A percentile compares a stretch with the other conserved stretches of the same genome.
phyloP scores from a whole-genome alignment of 2,888 invertebrate genomes.

The Drosophila bunnanda region DNA sequence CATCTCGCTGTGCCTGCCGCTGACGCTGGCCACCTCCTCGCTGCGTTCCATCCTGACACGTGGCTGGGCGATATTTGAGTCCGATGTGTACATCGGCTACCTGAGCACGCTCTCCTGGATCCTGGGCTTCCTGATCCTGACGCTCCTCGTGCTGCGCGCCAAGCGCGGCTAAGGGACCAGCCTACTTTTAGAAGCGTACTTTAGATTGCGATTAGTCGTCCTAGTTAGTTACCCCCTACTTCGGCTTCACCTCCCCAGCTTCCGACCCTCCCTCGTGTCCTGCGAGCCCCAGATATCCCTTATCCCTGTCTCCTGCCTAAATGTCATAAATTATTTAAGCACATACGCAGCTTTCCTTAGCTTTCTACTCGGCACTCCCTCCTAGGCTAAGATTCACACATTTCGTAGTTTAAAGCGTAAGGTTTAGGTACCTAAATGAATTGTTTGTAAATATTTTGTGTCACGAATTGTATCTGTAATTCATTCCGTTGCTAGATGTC shows the following conservation, averaged over 20 bases:
- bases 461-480: conserved; percentile 49
- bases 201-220: conserved; percentile 65
- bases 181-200: conserved; percentile 55
- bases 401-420: conserved; percentile 68
- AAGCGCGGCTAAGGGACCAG: conserved; percentile 88
- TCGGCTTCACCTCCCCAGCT: conserved; percentile 27
- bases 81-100: conserved; percentile 95
- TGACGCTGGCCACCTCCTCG: conserved; percentile 96
- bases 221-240: conserved; percentile 44
- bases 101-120: conserved; percentile 95
- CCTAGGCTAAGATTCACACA: conserved; percentile 61
- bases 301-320: conserved; percentile 38
- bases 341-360: conserved; percentile 52
- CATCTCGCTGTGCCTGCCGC: conserved; percentile 92
- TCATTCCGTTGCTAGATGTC: conserved; percentile 36
- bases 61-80: conserved; percentile 93
- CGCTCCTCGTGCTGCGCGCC: conserved; percentile 91
- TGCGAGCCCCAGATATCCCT: background rate
- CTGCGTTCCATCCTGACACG: conserved; percentile 93
- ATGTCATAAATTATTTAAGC: conserved; percentile 80
- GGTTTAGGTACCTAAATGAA: conserved; percentile 77
- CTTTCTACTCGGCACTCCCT: conserved; percentile 31
- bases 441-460: conserved; percentile 72
- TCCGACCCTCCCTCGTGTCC: conserved; percentile 5
- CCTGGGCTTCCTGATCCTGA: conserved; percentile 91